Base-by-base conservation (phyloP, 2,888 invertebrate genomes). In the Drosophila mettleri region DNA sequence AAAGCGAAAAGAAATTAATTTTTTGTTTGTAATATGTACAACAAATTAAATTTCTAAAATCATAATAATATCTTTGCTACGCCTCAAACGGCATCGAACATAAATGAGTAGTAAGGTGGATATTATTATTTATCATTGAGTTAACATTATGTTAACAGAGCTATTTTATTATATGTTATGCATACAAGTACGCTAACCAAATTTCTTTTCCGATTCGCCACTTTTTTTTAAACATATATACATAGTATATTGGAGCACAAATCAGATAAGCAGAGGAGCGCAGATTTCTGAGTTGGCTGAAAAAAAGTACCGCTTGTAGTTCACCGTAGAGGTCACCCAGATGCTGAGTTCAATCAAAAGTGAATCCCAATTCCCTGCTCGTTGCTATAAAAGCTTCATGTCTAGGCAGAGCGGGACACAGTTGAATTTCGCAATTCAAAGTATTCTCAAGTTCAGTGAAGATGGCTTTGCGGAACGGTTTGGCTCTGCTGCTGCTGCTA, bases 391-490 rank as follows among this genome's bases (percentile, higher is more conserved):
- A 76, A 66, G 14, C 51, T 0, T 2, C 16, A 0, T 10, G 12
- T 57, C 0, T 3, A 1, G 14, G 34, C 9, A 7, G 10, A 18
- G 4, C 3, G 1, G 7, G 4, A 0, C 34, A 45, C 72, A 74
- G 77, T 77, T 49, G 20, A 24, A 46, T 38, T 60, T 38, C 3
- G 5, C 16, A 18, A 31, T 9, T 12, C 22, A 33, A 65, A 76
- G 38, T 55, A 46, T 18, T 49, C 8, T 2, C 24, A 33, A 10
- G 20, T n/a, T 16, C 24, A 7, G 3, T 8, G 7, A 1, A 71
- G 70, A 83, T 87, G 87, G 61, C 48, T 9, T 49, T 45, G 41
- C 58, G 51, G 0, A 78, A 73, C 48, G 62, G 49, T 20, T 33
- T 61, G 7, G 14, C 64, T 16, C 36, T 83, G 48, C 24, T 85